Evolutionary conservation across 1,140 invertebrate genomes (phyloP), one percentile per base, ranked within the genome.

Genomic region (Cardiocondyla obscurior): DNA sequence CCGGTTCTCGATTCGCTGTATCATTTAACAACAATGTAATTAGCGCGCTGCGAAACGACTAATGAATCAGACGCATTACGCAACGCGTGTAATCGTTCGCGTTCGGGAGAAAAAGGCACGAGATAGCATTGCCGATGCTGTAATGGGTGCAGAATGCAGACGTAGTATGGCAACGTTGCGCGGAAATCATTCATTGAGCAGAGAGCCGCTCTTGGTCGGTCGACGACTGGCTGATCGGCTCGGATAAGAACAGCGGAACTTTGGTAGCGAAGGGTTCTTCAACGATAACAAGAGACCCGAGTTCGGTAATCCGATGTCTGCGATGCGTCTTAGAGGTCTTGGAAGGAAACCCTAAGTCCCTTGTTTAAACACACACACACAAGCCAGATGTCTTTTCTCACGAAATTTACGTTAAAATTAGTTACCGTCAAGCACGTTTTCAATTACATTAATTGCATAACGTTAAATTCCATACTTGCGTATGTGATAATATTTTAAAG

Each of bases 111-210:
- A 87, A 85, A 85, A 85, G 79, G 69, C 58, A 46, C 67, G 33
- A 39, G 83, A 85, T 77, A 81, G 60, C 73, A 74, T 49, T 36
- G 33, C 33, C 46, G 82, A 81, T 82, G 82, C 65, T 65, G 73
- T 82, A 82, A 86, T 84, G 85, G 85, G 81, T 82, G 85, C 82
- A 91, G 88, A 87, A 88, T 84, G 72, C 77, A 86, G 85, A 90
- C 81, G 85, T 87, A 86, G 53, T 57, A 58, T 91, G 92, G 91
- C 92, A 93, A 93, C 92, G 86, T 73, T 88, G 92, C 92, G 83
- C 93, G 93, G 93, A 93, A 94, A 94, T 94, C 93, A 93, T 93
- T 94, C 93, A 94, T 94, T 93, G 93, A 93, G 92, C 53, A 62
- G 87, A 82, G 85, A 83, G 67, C 62, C 74, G 77, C 57, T 65